These are phyloP conservation scores for Felis chaus DNA, from an alignment of 2,113 vertebrate species.

Conservation along the genomic window DNA sequence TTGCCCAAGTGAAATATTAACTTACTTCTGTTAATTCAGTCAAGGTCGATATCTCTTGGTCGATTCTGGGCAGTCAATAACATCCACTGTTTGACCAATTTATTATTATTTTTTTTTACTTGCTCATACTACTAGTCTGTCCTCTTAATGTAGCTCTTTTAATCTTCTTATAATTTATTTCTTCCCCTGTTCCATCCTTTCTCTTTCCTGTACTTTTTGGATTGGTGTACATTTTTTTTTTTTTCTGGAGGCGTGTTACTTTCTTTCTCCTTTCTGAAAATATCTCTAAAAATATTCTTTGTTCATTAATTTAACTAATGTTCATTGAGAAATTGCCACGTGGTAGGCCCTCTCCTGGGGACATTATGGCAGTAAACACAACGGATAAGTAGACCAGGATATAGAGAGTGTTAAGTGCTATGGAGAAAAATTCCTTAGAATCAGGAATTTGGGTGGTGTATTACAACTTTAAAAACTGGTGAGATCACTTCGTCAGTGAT, in stretches of 20 bases:
- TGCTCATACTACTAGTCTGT: background rate
- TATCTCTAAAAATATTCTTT: background rate
- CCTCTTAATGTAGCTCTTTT: background rate
- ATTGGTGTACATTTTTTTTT: background rate
- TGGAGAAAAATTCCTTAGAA: background rate
- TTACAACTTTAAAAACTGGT: background rate
- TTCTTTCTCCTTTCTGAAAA: constrained; percentile 40
- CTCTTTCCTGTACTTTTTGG: background rate
- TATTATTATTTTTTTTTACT: background rate
- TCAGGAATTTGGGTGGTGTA: background rate
- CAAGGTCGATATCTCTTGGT: constrained; percentile 32
- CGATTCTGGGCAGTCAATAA: background rate
- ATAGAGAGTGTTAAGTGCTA: background rate
- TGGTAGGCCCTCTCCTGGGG: background rate
- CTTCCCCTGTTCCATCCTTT: background rate
- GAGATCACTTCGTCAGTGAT: background rate
- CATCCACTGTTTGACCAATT: background rate
- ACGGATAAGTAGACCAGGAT: background rate
- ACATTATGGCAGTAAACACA: background rate
- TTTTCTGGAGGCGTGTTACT: background rate
- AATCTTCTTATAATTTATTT: background rate
- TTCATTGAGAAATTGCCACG: background rate
- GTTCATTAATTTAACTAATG: background rate
- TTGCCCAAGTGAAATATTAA: constrained; percentile 44
- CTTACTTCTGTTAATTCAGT: background rate